Conservation (phyloP, 2,113 vertebrate genomes). For the Plecotus auritus region DNA sequence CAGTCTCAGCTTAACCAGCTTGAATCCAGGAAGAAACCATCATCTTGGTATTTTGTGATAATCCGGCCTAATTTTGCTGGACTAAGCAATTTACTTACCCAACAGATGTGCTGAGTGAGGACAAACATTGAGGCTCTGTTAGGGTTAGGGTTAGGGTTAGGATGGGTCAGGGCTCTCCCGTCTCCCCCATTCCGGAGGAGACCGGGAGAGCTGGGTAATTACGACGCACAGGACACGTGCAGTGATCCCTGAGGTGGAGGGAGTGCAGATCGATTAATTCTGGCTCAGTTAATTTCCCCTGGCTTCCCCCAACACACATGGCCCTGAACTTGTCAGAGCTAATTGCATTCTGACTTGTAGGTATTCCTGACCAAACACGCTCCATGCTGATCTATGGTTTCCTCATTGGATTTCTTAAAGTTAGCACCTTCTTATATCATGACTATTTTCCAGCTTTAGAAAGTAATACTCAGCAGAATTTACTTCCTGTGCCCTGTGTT, state of each 20-base stretch:
- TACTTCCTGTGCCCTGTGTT: neutral
- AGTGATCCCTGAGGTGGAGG: neutral
- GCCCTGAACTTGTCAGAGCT: neutral
- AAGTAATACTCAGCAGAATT: neutral
- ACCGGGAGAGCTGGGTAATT: neutral
- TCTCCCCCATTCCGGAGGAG: no score
- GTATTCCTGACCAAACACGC: fast-evolving
- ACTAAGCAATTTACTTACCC: neutral
- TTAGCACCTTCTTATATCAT: neutral
- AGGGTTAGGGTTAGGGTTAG: no score
- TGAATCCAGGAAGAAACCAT: neutral
- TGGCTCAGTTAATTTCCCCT: neutral
- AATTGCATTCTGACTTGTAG: no score
- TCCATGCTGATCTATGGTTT: neutral
- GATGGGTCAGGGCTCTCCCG: neutral
- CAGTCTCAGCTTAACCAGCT: neutral
- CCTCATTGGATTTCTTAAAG: neutral
- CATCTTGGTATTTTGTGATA: neutral
- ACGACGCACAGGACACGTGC: no score
- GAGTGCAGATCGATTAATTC: neutral
- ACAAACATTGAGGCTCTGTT: neutral
- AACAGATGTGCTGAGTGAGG: no score
- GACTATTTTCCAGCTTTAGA: neutral
- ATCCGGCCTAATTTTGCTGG: neutral
- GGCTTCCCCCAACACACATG: neutral